Base-by-base conservation (phyloP, 2,888 invertebrate genomes). In the Drosophila diplacantha region DNA sequence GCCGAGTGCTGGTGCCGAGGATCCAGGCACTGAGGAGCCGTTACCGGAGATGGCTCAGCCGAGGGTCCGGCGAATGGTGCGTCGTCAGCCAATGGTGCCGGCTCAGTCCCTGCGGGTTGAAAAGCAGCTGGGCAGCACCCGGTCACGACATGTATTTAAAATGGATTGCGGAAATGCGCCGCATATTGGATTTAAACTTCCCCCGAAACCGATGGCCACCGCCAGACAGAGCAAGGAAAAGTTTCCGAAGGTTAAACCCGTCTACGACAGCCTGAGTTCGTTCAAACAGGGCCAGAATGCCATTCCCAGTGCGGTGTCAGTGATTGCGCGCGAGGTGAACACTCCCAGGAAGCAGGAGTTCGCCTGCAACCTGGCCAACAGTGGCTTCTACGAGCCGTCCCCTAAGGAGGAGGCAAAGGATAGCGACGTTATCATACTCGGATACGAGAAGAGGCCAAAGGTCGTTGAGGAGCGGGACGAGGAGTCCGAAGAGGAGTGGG, bases 31-130 rank as follows among this genome's bases (percentile, higher is more conserved):
- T 2, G 69, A 35, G 1, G 64, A 67, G 2, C 18, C 18, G 14
- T 0, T 43, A 5, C 6, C n/a, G 11, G 39, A 18, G 8, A n/a
- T 16, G 14, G 2, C 11, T 2, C 31, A 52, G 8, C 16, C 20
- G 2, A 8, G 16, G 9, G 12, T 24, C 5, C 26, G 34, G 14
- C 29, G 26, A 0, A 1, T 31, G 2, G 29, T 24, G 0, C 31
- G 38, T 3, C 76, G 70, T n/a, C 68, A 69, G 1, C 61, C 83
- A 0, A 22, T 75, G 11, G 85, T 85, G 6, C 85, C 85, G 1
- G 57, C 69, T 9, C 85, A 86, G 44, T 32, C 59, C 3, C 18
- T 85, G 64, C 84, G 85, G 0, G 69, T 85, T n/a, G 86, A 85
- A 39, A 86, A 82, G 49, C 51, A 57, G 0, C 41, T 47, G 0